Evolutionary conservation across 1,140 invertebrate genomes (phyloP).

Genomic region (Cyclargus thomasi): DNA sequence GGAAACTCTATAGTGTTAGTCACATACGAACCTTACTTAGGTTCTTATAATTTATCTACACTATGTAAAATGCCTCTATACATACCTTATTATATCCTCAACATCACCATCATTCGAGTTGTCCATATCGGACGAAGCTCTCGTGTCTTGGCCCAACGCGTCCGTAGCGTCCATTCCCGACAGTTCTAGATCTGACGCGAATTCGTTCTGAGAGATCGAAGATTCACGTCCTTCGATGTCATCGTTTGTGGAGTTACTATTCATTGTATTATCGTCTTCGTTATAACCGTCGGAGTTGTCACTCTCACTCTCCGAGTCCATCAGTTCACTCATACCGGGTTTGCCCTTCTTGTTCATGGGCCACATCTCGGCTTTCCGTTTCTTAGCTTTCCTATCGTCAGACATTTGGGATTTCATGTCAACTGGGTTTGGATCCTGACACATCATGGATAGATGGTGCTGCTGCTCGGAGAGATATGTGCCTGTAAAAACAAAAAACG

Average conservation of each 20-base stretch:
- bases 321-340: conserved; percentile 52
- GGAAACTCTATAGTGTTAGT: too few relatives aligned
- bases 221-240: conserved; percentile 66
- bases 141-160: conserved; percentile 67
- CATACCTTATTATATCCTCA: conserved; percentile 77
- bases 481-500: conserved; percentile 45
- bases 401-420: conserved; percentile 39
- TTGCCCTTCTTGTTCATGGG: conserved; percentile 58
- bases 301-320: conserved; percentile 81
- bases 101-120: conserved; percentile 76
- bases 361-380: conserved; percentile 66
- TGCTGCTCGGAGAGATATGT: conserved; percentile 69
- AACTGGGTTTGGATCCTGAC: conserved; percentile 40
- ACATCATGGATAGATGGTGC: conserved; percentile 65
- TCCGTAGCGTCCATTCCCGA: conserved; percentile 78
- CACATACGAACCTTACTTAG: too few relatives aligned
- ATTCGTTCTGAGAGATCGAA: conserved; percentile 77
- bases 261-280: conserved; percentile 68
- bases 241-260: conserved; percentile 73
- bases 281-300: conserved; percentile 77
- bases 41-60: not conserved
- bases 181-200: conserved; percentile 79
- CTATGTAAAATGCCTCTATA: conserved; percentile 8
- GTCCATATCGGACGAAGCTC: conserved; percentile 77
- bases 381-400: conserved; percentile 62